Percentiles rank a stretch among this genome's conserved stretches.
These are phyloP conservation scores for Acrobasis consociella DNA, from an alignment of 2,888 invertebrate species.

Conservation along the genomic window DNA sequence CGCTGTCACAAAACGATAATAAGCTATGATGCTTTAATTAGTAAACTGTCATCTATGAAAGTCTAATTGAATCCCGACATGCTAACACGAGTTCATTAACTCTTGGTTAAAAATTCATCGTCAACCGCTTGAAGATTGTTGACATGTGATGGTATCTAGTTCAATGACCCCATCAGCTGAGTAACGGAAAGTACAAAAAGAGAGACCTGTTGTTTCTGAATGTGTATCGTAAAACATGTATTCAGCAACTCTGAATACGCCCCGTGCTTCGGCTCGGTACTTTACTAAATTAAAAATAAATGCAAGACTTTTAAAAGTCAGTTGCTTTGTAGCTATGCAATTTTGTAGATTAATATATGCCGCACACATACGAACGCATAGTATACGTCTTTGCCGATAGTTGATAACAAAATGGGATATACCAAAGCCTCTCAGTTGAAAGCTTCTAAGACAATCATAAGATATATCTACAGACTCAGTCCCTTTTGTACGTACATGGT, in stretches of 20 bases:
- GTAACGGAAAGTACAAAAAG: constrained; percentile 17
- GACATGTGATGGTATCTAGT: constrained; percentile 18
- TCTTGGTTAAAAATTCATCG: constrained; percentile 15
- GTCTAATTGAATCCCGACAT: constrained; percentile 3
- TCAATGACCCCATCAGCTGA: constrained; percentile 35
- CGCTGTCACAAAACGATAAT: not conserved
- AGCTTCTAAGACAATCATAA: constrained; percentile 23
- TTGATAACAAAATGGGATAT: constrained; percentile 19
- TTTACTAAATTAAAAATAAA: constrained; percentile 20
- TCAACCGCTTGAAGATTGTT: not conserved
- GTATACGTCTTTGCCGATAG: constrained; percentile 8
- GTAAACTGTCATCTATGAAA: not conserved
- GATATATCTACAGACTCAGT: constrained; percentile 15
- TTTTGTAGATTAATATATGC: not conserved
- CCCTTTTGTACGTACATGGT: constrained; percentile 16
- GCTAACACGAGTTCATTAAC: constrained; percentile 21
- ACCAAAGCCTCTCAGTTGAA: constrained; percentile 14
- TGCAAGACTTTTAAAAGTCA: constrained; percentile 8
- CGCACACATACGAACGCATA: not conserved
- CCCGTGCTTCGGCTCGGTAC: constrained; percentile 3
- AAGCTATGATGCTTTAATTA: not conserved
- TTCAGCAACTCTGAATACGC: not conserved
- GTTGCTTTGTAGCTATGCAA: not conserved
- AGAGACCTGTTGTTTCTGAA: constrained; percentile 1
- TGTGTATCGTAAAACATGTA: not conserved